Conservation (phyloP, 1,140 invertebrate genomes). For the Drosophila parabipectinata region DNA sequence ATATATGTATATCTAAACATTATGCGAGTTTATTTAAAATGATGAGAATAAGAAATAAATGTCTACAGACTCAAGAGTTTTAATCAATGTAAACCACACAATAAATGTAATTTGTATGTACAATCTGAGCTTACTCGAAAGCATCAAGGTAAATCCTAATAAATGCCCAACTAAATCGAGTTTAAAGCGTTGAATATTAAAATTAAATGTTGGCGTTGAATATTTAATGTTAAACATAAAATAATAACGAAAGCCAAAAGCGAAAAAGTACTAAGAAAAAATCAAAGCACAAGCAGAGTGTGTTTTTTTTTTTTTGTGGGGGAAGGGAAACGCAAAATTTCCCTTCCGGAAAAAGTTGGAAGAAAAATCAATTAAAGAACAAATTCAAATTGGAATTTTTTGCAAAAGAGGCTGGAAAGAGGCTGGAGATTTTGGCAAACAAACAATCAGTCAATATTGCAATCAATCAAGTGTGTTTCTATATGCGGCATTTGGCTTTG, state of each 20-base stretch:
- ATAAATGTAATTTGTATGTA: slow-evolving; percentile 67
- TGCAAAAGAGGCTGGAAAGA: slow-evolving; percentile 7
- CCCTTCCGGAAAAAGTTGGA: slow-evolving; percentile 17
- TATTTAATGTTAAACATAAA: slow-evolving; percentile 54
- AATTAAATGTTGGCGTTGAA: slow-evolving; percentile 51
- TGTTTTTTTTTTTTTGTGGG: not conserved
- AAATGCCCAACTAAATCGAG: not conserved
- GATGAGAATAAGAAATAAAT: slow-evolving; percentile 26
- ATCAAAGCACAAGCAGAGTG: slow-evolving; percentile 9
- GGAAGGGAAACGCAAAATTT: not conserved
- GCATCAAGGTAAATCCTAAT: slow-evolving; percentile 1
- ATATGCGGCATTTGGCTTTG: slow-evolving; percentile 54
- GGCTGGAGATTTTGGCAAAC: not conserved
- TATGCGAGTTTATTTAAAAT: slow-evolving; percentile 9
- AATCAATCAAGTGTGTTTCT: slow-evolving; percentile 76
- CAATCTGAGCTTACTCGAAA: slow-evolving; percentile 71
- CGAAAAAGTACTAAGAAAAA: slow-evolving; percentile 1
- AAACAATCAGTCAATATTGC: slow-evolving; percentile 75
- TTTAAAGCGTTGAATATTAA: slow-evolving; percentile 27
- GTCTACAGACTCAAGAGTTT: slow-evolving; percentile 35
- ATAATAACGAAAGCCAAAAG: slow-evolving; percentile 12
- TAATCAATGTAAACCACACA: slow-evolving; percentile 54
- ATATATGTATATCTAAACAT: slow-evolving; percentile 5
- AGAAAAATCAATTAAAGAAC: slow-evolving; percentile 30
- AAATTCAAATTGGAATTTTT: slow-evolving; percentile 49